Percentiles rank a stretch among this genome's conserved stretches.
Conservation (phyloP, 1,140 invertebrate genomes). For the Lepidurus couesii region DNA sequence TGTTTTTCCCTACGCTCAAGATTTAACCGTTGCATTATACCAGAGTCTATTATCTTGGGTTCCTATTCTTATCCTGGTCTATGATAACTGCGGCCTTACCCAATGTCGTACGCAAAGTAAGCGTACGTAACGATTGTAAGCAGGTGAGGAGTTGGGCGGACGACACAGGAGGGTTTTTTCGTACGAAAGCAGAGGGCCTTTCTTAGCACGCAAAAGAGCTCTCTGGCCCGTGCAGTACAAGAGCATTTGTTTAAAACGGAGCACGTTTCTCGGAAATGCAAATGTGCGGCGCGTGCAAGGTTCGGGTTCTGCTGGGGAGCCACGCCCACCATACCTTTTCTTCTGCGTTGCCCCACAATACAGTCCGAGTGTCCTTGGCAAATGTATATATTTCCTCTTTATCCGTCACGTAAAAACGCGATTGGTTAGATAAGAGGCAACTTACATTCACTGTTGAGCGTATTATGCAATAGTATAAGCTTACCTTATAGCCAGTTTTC, state of each 20-base stretch:
- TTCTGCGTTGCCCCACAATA: not conserved
- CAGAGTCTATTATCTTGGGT: too few species aligned
- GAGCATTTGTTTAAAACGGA: not conserved
- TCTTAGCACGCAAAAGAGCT: not conserved
- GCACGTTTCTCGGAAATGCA: slow-evolving; percentile 18
- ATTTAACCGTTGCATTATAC: too few species aligned
- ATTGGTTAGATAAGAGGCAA: too few species aligned
- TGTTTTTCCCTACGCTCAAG: too few species aligned
- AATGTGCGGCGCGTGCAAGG: slow-evolving; percentile 13
- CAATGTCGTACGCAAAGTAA: too few species aligned
- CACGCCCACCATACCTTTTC: slow-evolving; percentile 2
- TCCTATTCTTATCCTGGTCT: too few species aligned
- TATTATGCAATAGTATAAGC: too few species aligned
- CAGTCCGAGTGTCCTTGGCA: not conserved
- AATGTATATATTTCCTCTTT: not conserved
- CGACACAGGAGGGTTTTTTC: not conserved
- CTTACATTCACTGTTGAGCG: too few species aligned
- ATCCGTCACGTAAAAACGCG: not conserved
- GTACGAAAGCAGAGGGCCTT: not conserved
- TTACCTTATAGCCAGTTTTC: too few species aligned
- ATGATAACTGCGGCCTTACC: too few species aligned
- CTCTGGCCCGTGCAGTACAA: not conserved
- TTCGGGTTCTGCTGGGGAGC: not conserved
- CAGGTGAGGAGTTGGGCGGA: not conserved
- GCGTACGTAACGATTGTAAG: too few species aligned